phyloP scores from a whole-genome alignment of 2,888 invertebrate species.

The Eupithecia insigniata region DNA sequence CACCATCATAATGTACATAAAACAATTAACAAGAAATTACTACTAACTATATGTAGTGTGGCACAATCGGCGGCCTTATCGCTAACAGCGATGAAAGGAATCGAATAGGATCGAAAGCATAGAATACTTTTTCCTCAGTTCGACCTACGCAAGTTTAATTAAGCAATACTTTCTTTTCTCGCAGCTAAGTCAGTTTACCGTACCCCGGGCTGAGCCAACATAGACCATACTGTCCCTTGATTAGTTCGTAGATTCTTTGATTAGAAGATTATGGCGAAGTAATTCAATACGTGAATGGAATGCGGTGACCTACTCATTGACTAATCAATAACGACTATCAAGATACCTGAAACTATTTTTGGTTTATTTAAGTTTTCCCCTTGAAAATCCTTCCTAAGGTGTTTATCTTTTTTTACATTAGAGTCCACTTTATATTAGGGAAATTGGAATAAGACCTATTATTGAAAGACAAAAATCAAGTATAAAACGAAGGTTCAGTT shows the following conservation, averaged over 20 bases:
- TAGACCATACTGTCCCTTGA: slow-evolving; percentile 5
- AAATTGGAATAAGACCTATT: too few species aligned
- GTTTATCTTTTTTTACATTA: too few species aligned
- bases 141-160: neutral
- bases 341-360: neutral
- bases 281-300: slow-evolving; percentile 28
- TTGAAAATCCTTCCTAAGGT: too few species aligned
- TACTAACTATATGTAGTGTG: too few species aligned
- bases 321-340: neutral
- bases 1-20: too few species aligned
- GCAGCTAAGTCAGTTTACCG: neutral
- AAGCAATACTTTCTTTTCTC: neutral
- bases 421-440: too few species aligned
- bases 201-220: neutral
- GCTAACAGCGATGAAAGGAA: too few species aligned
- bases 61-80: too few species aligned
- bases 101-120: too few species aligned
- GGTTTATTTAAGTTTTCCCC: too few species aligned
- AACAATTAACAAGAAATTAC: too few species aligned
- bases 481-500: neutral
- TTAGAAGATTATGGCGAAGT: slow-evolving; percentile 22
- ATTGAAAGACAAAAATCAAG: neutral
- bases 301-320: neutral
- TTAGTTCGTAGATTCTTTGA: slow-evolving; percentile 28
- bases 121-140: neutral